These are phyloP conservation scores for Chydorus sphaericus DNA, from an alignment of 2,888 invertebrate genomes.

Conservation along the genomic window DNA sequence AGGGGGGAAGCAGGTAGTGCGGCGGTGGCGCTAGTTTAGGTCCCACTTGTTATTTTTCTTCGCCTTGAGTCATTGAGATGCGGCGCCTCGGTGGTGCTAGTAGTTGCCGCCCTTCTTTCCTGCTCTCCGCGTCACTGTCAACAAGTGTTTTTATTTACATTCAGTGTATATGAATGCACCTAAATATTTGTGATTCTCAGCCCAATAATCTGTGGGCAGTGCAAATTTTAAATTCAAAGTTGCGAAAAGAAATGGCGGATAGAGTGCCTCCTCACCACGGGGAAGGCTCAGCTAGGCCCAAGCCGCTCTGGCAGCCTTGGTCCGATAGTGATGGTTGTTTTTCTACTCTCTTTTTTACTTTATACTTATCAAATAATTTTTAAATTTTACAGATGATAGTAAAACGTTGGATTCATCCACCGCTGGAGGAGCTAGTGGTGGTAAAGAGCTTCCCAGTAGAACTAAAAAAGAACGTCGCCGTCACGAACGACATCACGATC, in stretches of 20 bases:
- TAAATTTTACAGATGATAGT: background rate
- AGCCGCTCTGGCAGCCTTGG: slow-evolving; percentile 16
- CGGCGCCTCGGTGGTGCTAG: no score
- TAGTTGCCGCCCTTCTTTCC: no score
- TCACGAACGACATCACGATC: background rate
- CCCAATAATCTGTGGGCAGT: background rate
- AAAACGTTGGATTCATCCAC: background rate
- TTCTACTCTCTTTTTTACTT: background rate
- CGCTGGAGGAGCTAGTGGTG: background rate
- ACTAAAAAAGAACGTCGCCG: slow-evolving; percentile 6
- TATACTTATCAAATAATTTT: background rate
- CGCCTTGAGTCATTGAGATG: no score
- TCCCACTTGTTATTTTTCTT: no score
- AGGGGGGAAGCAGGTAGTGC: no score
- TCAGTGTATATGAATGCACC: no score
- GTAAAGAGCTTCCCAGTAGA: slow-evolving; percentile 2
- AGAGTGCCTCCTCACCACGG: background rate
- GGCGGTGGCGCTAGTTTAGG: no score
- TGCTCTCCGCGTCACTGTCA: no score
- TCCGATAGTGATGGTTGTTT: slow-evolving; percentile 12
- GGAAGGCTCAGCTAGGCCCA: background rate
- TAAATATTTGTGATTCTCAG: no score
- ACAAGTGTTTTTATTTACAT: background rate
- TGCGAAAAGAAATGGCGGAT: background rate
- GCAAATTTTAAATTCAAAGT: background rate